A percentile compares a stretch with the other conserved stretches of the same genome.
phyloP scores from a whole-genome alignment of 2,113 vertebrate genomes.

The Amphiprion ocellaris region DNA sequence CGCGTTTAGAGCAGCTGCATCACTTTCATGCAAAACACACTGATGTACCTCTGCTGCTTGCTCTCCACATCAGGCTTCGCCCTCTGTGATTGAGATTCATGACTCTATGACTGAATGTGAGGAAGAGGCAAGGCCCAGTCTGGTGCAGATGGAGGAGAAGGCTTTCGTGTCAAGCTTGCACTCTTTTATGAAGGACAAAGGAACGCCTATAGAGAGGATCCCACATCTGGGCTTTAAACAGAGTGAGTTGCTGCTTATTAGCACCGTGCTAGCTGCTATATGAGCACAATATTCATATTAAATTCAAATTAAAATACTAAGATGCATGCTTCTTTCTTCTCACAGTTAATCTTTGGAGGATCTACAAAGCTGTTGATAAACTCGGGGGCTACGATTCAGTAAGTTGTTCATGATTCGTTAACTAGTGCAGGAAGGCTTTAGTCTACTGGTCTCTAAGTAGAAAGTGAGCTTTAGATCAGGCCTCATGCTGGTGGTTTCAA shows the following conservation, averaged over 20 bases:
- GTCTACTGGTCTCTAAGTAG: constrained; percentile 33
- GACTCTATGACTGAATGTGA: constrained; percentile 70
- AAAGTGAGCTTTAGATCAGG: constrained; percentile 48
- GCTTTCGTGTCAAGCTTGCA: constrained; percentile 90
- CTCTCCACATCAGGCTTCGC: constrained; percentile 35
- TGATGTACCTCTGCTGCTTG: background rate
- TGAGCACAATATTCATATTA: background rate
- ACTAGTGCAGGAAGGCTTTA: background rate
- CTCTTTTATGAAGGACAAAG: constrained; percentile 93
- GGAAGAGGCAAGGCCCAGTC: constrained; percentile 48
- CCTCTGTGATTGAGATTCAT: constrained; percentile 69
- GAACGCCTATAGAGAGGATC: constrained; percentile 94
- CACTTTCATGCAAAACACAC: background rate
- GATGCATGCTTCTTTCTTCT: constrained; percentile 9
- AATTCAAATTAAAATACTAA: background rate
- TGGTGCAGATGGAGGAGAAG: constrained; percentile 86
- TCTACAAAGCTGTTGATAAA: constrained; percentile 94
- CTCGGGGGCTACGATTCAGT: constrained; percentile 95
- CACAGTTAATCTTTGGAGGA: constrained; percentile 95
- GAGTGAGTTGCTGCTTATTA: constrained; percentile 83
- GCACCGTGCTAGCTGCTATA: background rate
- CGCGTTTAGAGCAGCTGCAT: background rate
- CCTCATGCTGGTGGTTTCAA: constrained; percentile 42
- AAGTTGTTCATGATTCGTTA: constrained; percentile 60
- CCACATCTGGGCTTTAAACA: constrained; percentile 98